Evolutionary conservation across 37 sponge, comb jelly and placozoan species (phyloP).

Genomic region (Oscarella lobularis): DNA sequence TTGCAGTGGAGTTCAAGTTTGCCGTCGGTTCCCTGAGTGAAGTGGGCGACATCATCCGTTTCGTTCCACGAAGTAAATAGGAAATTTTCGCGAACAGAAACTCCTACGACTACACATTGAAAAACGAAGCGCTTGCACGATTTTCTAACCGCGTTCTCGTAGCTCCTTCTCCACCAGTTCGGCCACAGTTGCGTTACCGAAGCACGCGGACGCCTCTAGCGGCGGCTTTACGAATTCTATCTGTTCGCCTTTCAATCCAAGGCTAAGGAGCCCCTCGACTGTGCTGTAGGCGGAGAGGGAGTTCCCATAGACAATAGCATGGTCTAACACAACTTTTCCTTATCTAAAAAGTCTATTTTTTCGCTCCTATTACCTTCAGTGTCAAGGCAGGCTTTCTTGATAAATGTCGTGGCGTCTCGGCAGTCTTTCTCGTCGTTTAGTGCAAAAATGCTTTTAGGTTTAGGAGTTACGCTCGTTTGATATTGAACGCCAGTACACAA

Average conservation of each 20-base stretch:
- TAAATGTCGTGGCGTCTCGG: neutral
- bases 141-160: constrained; percentile 21
- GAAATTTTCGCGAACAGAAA: neutral
- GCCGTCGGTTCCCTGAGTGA: neutral
- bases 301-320: neutral
- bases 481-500: constrained; percentile 15
- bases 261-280: neutral
- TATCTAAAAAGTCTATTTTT: too few species aligned
- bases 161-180: constrained; percentile 26
- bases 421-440: neutral
- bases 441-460: neutral
- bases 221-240: neutral
- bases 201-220: neutral
- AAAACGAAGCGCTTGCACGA: neutral
- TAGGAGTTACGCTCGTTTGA: constrained; percentile 4
- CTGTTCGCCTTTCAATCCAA: neutral
- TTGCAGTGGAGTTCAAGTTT: neutral
- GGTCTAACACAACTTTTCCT: neutral
- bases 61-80: neutral
- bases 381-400: neutral
- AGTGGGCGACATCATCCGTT: neutral
- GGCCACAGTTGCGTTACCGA: constrained; percentile 37
- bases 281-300: neutral
- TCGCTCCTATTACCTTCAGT: constrained; percentile 1
- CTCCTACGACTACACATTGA: neutral